Evolutionary conservation across 2,888 invertebrate genomes (phyloP).

Genomic region (Gibbula magus): DNA sequence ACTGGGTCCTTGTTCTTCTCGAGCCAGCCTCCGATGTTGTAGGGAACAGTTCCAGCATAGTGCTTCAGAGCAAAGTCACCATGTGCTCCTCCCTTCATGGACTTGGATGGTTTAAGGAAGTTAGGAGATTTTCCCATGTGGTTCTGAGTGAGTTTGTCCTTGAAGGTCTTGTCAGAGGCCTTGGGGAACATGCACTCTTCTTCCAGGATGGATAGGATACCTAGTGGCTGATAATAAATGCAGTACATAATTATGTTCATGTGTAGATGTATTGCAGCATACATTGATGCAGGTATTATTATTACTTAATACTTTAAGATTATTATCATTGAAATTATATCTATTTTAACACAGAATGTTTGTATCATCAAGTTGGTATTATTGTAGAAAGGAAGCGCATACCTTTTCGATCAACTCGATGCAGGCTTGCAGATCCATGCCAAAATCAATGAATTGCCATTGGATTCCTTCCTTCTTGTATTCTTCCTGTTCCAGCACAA

Average conservation of each 20-base stretch:
- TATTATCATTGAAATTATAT: no score
- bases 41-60: slow-evolving; percentile 98
- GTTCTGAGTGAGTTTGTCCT: slow-evolving; percentile 98
- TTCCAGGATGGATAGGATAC: slow-evolving; percentile 99
- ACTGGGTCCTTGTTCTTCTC: slow-evolving; percentile 99
- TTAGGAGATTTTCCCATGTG: slow-evolving; percentile 91
- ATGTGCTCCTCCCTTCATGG: slow-evolving; percentile 92
- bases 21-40: slow-evolving; percentile 99
- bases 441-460: slow-evolving; percentile 97
- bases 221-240: slow-evolving; percentile 89
- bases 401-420: slow-evolving; percentile 84
- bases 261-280: no score
- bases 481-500: slow-evolving; percentile 97
- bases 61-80: slow-evolving; percentile 99
- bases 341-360: no score
- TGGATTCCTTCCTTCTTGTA: slow-evolving; percentile 95
- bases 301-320: no score
- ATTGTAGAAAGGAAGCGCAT: no score
- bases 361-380: no score
- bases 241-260: no score
- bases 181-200: slow-evolving; percentile 99
- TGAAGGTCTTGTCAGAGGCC: slow-evolving; percentile 98
- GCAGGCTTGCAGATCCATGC: slow-evolving; percentile 92
- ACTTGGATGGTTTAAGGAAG: slow-evolving; percentile 80
- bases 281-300: no score